These are phyloP conservation scores for Coremacera marginata DNA, from an alignment of 2,888 invertebrate species.

Conservation along the genomic window DNA sequence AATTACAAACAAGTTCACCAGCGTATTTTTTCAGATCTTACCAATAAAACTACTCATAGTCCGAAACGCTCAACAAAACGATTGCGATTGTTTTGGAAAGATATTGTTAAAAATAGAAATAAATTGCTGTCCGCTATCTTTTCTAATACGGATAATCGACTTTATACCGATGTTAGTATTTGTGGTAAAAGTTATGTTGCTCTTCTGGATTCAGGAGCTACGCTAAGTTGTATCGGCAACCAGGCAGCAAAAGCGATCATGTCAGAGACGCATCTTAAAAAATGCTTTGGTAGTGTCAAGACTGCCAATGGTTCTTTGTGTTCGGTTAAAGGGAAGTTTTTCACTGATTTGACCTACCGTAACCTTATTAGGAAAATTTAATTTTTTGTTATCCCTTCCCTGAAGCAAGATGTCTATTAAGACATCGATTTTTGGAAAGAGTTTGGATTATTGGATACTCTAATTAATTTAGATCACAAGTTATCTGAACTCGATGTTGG, in stretches of 20 bases:
- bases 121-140: neutral
- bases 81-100: neutral
- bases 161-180: neutral
- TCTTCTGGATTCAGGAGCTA: constrained; percentile 6
- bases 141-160: neutral
- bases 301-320: constrained; percentile 14
- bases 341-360: neutral
- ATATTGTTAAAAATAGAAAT: neutral
- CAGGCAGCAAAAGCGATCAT: neutral
- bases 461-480: neutral
- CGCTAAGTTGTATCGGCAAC: constrained; percentile 1
- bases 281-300: neutral
- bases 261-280: neutral
- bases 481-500: neutral
- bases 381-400: constrained; percentile 18
- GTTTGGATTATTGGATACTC: constrained; percentile 10
- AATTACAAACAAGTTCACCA: too few relatives aligned
- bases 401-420: constrained; percentile 26
- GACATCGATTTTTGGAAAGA: constrained; percentile 37
- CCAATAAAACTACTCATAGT: too few relatives aligned
- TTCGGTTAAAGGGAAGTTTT: neutral
- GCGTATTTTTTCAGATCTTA: too few relatives aligned
- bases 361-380: neutral
- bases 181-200: neutral
- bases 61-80: too few relatives aligned